Evolutionary conservation across 2,113 vertebrate genomes (phyloP), one percentile per base, ranked within the genome.

Genomic region (Paramormyrops kingsleyae): DNA sequence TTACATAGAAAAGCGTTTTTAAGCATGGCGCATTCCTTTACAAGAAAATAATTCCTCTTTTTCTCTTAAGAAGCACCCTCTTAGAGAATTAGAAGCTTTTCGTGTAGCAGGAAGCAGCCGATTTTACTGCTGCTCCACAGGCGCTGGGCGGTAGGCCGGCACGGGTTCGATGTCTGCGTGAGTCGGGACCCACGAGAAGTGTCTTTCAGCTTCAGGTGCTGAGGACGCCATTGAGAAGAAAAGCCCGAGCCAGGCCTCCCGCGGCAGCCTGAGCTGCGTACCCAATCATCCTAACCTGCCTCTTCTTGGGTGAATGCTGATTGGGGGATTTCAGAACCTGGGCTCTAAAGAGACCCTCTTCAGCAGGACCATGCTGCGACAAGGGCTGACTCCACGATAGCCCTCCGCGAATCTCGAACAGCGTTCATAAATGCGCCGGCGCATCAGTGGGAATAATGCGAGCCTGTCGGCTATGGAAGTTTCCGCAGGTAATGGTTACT

Each of bases 141-240:
- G 92, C 89, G 5, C 83, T 47, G 83, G 83, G 44, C 42, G 39
- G 44, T 19, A 47, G 44, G 44, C 19, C 83, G 44, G 19, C 83
- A 46, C 8, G 3, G 17, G 83, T 44, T 84, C 24, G 21, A 70
- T 5, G 19, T 70, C 62, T 70, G 62, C 62, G 12, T 31, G 31
- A 84, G 44, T 47, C 15, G 83, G 44, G 44, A 12, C 15, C 17
- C 15, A 84, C 10, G 21, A 12, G 17, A 84, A 84, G 83, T 47
- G 83, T n/a, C 44, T 90, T 91, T 92, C 89, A 87, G 87, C 89
- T 92, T 89, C 90, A 91, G 92, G 93, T 94, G 92, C 93, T 90
- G 89, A 94, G 93, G 94, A 93, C 90, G 88, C 92, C 93, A 95
- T 94, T 94, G 94, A 91, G 91, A 94, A 90, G 91, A 92, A 90